A percentile compares a stretch with the other conserved stretches of the same genome.
Conservation (phyloP, 2,888 invertebrate species). For the Cynaeus angustus region DNA sequence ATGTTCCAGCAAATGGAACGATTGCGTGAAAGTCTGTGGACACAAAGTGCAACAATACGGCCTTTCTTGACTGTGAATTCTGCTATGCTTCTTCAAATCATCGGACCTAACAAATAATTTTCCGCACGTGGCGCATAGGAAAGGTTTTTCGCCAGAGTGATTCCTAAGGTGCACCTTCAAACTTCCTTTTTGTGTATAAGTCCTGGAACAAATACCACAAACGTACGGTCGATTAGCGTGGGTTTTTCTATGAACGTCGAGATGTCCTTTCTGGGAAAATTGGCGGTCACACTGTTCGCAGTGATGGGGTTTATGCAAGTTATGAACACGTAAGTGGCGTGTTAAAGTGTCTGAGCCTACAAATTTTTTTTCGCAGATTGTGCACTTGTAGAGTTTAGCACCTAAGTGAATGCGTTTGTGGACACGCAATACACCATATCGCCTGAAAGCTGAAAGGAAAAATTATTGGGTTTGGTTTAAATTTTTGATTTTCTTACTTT, state of each 20-base stretch:
- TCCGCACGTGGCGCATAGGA: slow-evolving; percentile 61
- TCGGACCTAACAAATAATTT: slow-evolving; percentile 63
- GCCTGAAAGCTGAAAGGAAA: slow-evolving; percentile 32
- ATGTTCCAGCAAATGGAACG: slow-evolving; percentile 58
- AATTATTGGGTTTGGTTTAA: no score
- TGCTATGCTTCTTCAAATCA: slow-evolving; percentile 61
- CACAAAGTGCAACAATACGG: slow-evolving; percentile 59
- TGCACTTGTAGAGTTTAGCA: slow-evolving; percentile 40
- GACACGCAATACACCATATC: slow-evolving; percentile 45
- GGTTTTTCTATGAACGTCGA: slow-evolving; percentile 59
- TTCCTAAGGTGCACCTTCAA: slow-evolving; percentile 62
- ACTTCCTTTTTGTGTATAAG: slow-evolving; percentile 64
- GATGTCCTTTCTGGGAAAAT: slow-evolving; percentile 46
- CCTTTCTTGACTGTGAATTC: slow-evolving; percentile 62
- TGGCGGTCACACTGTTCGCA: slow-evolving; percentile 29
- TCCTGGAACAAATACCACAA: slow-evolving; percentile 63
- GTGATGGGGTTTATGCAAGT: slow-evolving; percentile 31
- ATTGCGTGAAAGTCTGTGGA: slow-evolving; percentile 54
- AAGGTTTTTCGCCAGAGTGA: slow-evolving; percentile 65
- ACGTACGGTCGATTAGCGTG: slow-evolving; percentile 62
- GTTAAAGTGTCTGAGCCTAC: slow-evolving; percentile 40
- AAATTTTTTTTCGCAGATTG: slow-evolving; percentile 43
- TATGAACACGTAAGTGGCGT: slow-evolving; percentile 43
- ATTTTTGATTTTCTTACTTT: slow-evolving; percentile 16
- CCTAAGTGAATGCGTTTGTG: slow-evolving; percentile 45